phyloP scores from a whole-genome alignment of 2,113 vertebrate species.

The Varanus salvator region DNA sequence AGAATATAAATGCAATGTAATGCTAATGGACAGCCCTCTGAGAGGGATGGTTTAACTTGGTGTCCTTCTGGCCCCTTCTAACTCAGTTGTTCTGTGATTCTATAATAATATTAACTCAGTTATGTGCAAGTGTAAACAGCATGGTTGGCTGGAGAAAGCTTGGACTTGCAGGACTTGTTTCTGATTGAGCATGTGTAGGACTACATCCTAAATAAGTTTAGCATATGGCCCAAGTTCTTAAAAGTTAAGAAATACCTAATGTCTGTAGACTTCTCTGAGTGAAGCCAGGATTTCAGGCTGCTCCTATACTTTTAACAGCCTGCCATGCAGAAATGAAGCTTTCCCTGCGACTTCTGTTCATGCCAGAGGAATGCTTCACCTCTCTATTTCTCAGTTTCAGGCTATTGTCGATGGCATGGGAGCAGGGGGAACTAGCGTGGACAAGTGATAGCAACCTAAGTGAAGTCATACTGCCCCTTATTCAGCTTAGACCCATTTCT shows the following conservation, averaged over 20 bases:
- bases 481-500: slow-evolving; percentile 46
- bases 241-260: neutral
- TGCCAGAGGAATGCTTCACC: neutral
- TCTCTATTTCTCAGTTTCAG: neutral
- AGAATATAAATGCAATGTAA: too few relatives aligned
- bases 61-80: too few relatives aligned
- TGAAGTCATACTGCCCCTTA: slow-evolving; percentile 53
- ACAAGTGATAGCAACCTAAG: neutral
- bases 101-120: too few relatives aligned
- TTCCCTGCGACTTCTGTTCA: neutral
- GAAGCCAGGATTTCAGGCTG: neutral
- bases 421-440: too few relatives aligned
- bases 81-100: too few relatives aligned
- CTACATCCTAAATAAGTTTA: neutral
- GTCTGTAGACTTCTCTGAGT: neutral
- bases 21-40: too few relatives aligned
- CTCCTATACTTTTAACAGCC: neutral
- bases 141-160: too few relatives aligned
- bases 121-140: too few relatives aligned
- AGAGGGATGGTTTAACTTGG: too few relatives aligned
- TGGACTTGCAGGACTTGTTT: too few relatives aligned
- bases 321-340: neutral
- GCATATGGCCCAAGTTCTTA: neutral
- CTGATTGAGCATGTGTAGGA: too few relatives aligned
- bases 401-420: neutral